Evolutionary conservation across 2,113 vertebrate species (phyloP), one percentile per base, ranked within the genome.

Genomic region (Sapayoa aenigma): DNA sequence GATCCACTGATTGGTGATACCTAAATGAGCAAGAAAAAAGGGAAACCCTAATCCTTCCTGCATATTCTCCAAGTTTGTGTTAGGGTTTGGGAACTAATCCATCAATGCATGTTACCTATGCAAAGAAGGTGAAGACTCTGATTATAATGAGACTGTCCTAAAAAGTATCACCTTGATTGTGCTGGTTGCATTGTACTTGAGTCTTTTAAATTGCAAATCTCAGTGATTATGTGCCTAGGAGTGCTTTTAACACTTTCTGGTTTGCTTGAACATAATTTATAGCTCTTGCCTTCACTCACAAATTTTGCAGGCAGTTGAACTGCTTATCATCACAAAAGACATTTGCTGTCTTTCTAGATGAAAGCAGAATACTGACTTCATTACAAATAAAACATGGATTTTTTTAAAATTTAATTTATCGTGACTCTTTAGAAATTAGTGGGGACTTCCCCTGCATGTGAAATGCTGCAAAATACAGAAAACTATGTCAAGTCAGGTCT

Each of bases 81-180:
- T 94, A 81, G 6, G 2, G 39, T 89, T 84, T 92, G 69, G 69
- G 82, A 87, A 55, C 62, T 87, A 88, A 91, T 91, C 89, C 69
- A 89, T 89, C 87, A 90, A 25, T 87, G 72, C 79, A 42, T 1
- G 37, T 84, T 94, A 91, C 88, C 88, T 89, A 90, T 95, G 95
- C 86, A 95, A 81, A 95, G 78, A 93, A 91, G 76, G 69, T 91
- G 84, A 90, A 94, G 92, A 86, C 74, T 95, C 39, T 90, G 96
- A 97, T 97, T 97, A 91, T 96, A 97, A 97, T 97, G 92, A 89
- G 73, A 87, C 87, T 87, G 18, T 89, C 87, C 90, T 94, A 89
- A 95, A 89, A 96, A 63, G 44, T 90, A 47, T 82, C 55, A 72
- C 87, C 49, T 89, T 96, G 97, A 97, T 97, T 97, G 94, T 96